Evolutionary conservation across 1,140 invertebrate species (phyloP), one percentile per base, ranked within the genome.

Genomic region (Drosophila seguyi): DNA sequence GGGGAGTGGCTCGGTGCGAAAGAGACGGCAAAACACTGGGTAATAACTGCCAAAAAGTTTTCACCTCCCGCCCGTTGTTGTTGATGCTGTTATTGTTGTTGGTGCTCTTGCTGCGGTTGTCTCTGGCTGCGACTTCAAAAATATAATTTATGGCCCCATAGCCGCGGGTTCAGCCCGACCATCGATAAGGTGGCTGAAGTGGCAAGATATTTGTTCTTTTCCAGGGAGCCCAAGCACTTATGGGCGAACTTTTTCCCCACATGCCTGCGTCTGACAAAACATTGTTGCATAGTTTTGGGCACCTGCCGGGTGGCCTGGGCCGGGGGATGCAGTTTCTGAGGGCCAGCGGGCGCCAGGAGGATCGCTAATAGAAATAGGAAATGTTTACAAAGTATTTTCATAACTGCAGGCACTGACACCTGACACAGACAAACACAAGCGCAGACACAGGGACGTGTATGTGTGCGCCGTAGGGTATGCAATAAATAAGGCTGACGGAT

Each of bases 331-430:
- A 79, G 36, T 79, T 79, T 71, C 77, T 78, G 80, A 77, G 75
- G 65, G 65, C 29, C 16, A 31, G 29, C 42, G 44, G 36, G 45
- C 27, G 45, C 45, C 45, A 27, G 44, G 45, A 27, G 45, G 22
- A 34, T 80, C 85, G 86, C 86, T 90, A 90, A 90, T 86, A 90
- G 85, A 90, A 90, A 90, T 90, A 90, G 85, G 86, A 90, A 90
- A 90, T 90, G 79, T 90, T 90, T 90, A 91, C 87, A 90, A 90
- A 90, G 86, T 90, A 90, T 90, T 90, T 90, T 90, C 86, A 90
- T 90, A 90, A 86, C 86, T 90, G 81, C 71, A 78, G 86, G 75
- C 82, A 90, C 86, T 90, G 86, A 90, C 86, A 90, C 79, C 85
- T 91, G 86, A 90, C 87, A 87, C 81, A 76, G 65, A 81, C 57